phyloP scores from a whole-genome alignment of 1,140 invertebrate species.

The Scaptomyza graminum region DNA sequence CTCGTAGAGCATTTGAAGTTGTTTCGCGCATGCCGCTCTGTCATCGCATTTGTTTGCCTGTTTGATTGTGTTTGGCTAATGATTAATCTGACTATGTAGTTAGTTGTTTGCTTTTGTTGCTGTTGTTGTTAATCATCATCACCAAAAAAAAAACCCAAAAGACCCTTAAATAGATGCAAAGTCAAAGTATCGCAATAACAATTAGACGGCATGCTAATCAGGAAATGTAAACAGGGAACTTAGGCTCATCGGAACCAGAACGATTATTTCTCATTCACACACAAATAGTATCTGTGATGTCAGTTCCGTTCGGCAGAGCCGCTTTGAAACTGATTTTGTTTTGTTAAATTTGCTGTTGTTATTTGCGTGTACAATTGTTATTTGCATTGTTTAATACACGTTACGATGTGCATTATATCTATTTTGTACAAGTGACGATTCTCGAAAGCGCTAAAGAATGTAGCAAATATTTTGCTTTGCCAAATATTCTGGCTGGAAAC shows the following conservation, averaged over 20 bases:
- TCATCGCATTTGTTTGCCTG: slow-evolving; percentile 38
- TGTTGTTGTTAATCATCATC: slow-evolving; percentile 63
- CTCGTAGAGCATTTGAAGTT: slow-evolving; percentile 19
- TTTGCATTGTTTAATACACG: slow-evolving; percentile 43
- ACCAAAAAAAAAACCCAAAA: slow-evolving; percentile 48
- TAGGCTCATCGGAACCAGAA: slow-evolving; percentile 29
- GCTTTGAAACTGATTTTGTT: slow-evolving; percentile 39
- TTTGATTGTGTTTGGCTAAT: slow-evolving; percentile 59
- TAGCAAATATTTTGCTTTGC: slow-evolving; percentile 37
- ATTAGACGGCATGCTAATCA: slow-evolving; percentile 71
- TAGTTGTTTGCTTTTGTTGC: slow-evolving; percentile 41
- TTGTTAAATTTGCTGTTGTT: slow-evolving; percentile 12
- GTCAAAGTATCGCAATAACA: slow-evolving; percentile 53
- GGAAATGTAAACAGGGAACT: slow-evolving; percentile 69
- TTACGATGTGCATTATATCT: slow-evolving; percentile 38
- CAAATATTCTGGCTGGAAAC: slow-evolving; percentile 26
- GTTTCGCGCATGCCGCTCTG: slow-evolving; percentile 25
- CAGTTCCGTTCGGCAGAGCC: slow-evolving; percentile 16
- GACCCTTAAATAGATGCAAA: slow-evolving; percentile 71
- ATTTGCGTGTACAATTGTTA: slow-evolving; percentile 27
- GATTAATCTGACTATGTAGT: slow-evolving; percentile 63
- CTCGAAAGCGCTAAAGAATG: slow-evolving; percentile 37
- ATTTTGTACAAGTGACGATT: slow-evolving; percentile 45
- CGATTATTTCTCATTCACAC: background rate
- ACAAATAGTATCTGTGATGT: background rate